A percentile compares a stretch with the other conserved stretches of the same genome.
These are phyloP conservation scores for Champsocephalus esox DNA, from an alignment of 2,797 vertebrate genomes.

Conservation along the genomic window DNA sequence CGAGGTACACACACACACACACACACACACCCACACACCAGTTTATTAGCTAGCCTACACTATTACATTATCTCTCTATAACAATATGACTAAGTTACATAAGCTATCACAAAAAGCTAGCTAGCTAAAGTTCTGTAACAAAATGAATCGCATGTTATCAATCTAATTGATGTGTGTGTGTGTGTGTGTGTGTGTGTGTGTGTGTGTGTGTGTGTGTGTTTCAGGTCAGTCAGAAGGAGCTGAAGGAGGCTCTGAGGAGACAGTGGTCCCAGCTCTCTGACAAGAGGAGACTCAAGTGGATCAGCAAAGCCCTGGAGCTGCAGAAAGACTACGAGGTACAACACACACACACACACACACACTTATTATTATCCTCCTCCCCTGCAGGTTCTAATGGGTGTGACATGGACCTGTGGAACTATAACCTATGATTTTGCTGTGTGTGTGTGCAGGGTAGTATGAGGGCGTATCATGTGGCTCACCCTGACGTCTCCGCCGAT, in stretches of 20 bases:
- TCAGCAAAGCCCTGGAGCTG: slow-evolving; percentile 96
- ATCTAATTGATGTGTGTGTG: too few species aligned
- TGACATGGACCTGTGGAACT: slow-evolving; percentile 52
- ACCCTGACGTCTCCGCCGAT: slow-evolving; percentile 89
- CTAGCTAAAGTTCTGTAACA: too few species aligned
- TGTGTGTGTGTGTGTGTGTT: not conserved
- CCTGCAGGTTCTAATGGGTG: too few species aligned
- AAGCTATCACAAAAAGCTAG: too few species aligned
- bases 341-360: too few species aligned
- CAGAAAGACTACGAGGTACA: slow-evolving; percentile 94
- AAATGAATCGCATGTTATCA: too few species aligned
- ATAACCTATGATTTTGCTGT: too few species aligned
- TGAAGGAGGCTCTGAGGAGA: slow-evolving; percentile 96
- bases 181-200: not conserved
- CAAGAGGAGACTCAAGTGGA: slow-evolving; percentile 99
- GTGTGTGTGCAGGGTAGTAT: slow-evolving; percentile 76
- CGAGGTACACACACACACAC: slow-evolving; percentile 60
- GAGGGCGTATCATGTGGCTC: slow-evolving; percentile 90
- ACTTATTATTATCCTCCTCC: too few species aligned
- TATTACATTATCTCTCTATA: too few species aligned
- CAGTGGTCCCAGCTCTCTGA: slow-evolving; percentile 99
- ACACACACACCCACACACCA: too few species aligned
- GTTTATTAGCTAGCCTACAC: too few species aligned
- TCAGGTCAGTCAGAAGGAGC: slow-evolving; percentile 95
- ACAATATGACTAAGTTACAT: too few species aligned